Evolutionary conservation across 1,140 invertebrate species (phyloP).

Genomic region (Tigriopus japonicus): DNA sequence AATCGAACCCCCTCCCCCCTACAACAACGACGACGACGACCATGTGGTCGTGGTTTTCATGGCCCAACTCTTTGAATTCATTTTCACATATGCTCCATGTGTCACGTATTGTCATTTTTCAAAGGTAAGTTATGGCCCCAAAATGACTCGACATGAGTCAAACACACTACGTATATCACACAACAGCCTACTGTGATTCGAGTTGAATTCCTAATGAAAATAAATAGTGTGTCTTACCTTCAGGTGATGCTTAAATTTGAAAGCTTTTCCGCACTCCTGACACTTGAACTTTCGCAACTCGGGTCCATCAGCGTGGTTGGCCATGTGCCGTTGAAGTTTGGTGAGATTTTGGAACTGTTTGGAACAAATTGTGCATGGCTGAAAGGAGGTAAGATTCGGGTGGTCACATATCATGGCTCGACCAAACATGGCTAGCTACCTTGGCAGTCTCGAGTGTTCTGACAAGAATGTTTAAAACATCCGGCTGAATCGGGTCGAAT

Average conservation of each 20-base stretch:
- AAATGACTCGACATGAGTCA: background rate
- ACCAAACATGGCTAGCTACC: background rate
- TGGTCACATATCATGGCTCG: background rate
- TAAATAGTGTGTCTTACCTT: slow-evolving; percentile 39
- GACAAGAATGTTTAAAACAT: background rate
- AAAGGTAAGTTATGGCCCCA: background rate
- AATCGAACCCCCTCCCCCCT: too few species aligned
- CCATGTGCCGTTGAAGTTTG: slow-evolving; percentile 87
- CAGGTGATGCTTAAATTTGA: slow-evolving; percentile 98
- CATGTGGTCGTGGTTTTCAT: too few species aligned
- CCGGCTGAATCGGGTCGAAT: background rate
- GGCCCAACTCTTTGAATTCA: too few species aligned
- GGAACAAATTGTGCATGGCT: slow-evolving; percentile 87
- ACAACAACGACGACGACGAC: too few species aligned
- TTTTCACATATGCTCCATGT: too few species aligned
- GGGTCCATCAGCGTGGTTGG: slow-evolving; percentile 86
- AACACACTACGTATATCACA: too few species aligned
- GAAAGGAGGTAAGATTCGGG: slow-evolving; percentile 25
- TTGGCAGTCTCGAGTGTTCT: background rate
- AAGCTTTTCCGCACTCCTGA: slow-evolving; percentile 94
- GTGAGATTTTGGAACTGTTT: slow-evolving; percentile 94
- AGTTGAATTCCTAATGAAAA: too few species aligned
- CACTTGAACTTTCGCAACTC: slow-evolving; percentile 93
- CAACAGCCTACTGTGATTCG: too few species aligned
- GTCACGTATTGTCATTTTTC: too few species aligned